Conservation (phyloP, 2,797 vertebrate species). For the Percopsis omiscomaycus region DNA sequence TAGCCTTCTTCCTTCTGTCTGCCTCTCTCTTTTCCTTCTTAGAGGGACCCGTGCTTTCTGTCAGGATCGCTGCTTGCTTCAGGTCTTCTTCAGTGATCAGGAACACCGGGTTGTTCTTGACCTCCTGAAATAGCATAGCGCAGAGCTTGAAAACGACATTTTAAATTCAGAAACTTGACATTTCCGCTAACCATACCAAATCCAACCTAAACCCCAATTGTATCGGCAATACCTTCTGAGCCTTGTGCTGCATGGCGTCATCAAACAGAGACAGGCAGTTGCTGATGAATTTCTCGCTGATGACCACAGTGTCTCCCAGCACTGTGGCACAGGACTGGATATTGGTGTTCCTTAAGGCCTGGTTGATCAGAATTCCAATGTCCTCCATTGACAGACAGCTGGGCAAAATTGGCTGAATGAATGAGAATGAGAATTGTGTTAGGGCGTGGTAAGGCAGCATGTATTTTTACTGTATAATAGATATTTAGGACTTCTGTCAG, state of each 20-base stretch:
- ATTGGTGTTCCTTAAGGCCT: constrained; percentile 86
- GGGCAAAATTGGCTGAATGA: constrained; percentile 84
- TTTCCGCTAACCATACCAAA: too few relatives aligned
- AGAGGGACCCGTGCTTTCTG: constrained; percentile 72
- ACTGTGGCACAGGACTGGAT: constrained; percentile 79
- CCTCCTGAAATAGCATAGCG: constrained; percentile 77
- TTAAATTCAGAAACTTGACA: neutral
- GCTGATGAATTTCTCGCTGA: constrained; percentile 92
- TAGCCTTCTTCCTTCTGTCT: constrained; percentile 86
- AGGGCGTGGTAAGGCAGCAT: neutral
- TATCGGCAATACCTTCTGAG: constrained; percentile 83
- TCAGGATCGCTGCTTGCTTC: constrained; percentile 76
- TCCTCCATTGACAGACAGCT: constrained; percentile 90
- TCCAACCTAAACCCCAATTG: too few relatives aligned
- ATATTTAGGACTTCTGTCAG: too few relatives aligned
- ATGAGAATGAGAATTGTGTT: too few relatives aligned
- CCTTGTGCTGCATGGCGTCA: constrained; percentile 89
- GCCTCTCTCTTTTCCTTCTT: constrained; percentile 92
- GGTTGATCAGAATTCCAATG: constrained; percentile 85
- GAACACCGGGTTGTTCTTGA: constrained; percentile 90
- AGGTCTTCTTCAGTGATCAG: constrained; percentile 92
- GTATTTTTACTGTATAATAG: too few relatives aligned
- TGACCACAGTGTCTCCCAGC: constrained; percentile 83
- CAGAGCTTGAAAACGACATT: neutral
- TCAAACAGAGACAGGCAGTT: constrained; percentile 84